Evolutionary conservation across 2,888 invertebrate genomes (phyloP).

Genomic region (Sepioteuthis lessoniana): DNA sequence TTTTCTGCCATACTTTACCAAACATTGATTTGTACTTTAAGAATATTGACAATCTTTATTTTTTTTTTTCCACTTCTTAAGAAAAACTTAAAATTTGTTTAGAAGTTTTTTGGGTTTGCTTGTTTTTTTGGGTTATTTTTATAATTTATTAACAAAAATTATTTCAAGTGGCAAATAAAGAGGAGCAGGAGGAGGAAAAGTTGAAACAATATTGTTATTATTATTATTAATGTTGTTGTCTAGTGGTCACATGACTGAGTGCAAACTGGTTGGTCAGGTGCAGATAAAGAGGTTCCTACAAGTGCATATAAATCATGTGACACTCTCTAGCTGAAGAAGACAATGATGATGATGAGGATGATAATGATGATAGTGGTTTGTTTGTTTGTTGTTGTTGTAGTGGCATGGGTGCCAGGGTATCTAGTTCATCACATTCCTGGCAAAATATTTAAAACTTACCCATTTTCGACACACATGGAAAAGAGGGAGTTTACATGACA

Average conservation of each 20-base stretch:
- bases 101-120: too few species aligned
- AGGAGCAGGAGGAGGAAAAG: background rate
- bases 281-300: constrained; percentile 41
- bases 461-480: constrained; percentile 7
- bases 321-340: constrained; percentile 4
- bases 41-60: background rate
- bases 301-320: constrained; percentile 43
- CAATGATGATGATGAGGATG: background rate
- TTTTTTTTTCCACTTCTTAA: background rate
- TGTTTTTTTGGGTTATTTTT: background rate
- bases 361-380: too few species aligned
- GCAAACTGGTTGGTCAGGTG: background rate
- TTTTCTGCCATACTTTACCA: background rate
- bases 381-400: background rate
- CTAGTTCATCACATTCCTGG: background rate
- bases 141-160: background rate
- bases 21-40: background rate
- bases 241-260: background rate
- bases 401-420: background rate
- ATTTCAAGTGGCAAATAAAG: background rate
- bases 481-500: constrained; percentile 14
- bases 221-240: background rate
- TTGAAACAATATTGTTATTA: background rate
- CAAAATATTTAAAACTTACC: constrained; percentile 12
- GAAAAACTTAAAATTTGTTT: background rate